Conservation (phyloP, 2,888 invertebrate genomes). For the Eulithis prunata region DNA sequence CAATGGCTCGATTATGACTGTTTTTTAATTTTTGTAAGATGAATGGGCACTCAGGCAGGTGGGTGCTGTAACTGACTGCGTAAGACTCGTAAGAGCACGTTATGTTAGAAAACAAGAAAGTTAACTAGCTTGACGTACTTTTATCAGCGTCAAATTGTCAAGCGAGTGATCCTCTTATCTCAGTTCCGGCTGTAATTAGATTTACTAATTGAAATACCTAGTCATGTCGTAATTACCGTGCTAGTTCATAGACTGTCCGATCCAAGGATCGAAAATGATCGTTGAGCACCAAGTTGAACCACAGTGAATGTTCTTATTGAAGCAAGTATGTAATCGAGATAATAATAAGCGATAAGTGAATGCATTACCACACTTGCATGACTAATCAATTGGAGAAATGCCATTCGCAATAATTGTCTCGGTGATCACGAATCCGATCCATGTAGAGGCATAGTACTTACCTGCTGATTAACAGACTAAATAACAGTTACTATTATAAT, state of each 20-base stretch:
- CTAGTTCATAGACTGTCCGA: constrained; percentile 29
- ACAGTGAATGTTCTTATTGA: constrained; percentile 48
- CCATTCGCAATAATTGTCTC: constrained; percentile 48
- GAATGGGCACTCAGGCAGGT: constrained; percentile 55
- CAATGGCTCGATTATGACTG: constrained; percentile 81
- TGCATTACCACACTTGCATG: constrained; percentile 53
- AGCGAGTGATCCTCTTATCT: constrained; percentile 47
- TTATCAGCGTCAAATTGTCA: constrained; percentile 52
- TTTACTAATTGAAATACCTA: constrained; percentile 42
- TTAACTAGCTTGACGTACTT: constrained; percentile 44
- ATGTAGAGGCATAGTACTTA: constrained; percentile 32
- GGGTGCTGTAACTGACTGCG: constrained; percentile 63
- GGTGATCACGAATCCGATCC: constrained; percentile 41
- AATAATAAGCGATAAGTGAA: constrained; percentile 53
- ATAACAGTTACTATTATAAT: neutral
- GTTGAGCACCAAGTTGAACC: constrained; percentile 25
- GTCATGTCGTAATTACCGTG: constrained; percentile 46
- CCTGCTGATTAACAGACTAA: neutral
- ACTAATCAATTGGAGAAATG: constrained; percentile 57
- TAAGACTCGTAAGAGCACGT: constrained; percentile 57
- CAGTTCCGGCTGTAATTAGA: constrained; percentile 57
- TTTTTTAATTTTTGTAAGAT: constrained; percentile 69
- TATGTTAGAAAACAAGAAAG: constrained; percentile 42
- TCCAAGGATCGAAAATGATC: constrained; percentile 47
- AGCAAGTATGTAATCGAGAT: constrained; percentile 45